These are phyloP conservation scores for Tenebrosternarchus preto DNA, from an alignment of 2,113 vertebrate species.

Conservation along the genomic window DNA sequence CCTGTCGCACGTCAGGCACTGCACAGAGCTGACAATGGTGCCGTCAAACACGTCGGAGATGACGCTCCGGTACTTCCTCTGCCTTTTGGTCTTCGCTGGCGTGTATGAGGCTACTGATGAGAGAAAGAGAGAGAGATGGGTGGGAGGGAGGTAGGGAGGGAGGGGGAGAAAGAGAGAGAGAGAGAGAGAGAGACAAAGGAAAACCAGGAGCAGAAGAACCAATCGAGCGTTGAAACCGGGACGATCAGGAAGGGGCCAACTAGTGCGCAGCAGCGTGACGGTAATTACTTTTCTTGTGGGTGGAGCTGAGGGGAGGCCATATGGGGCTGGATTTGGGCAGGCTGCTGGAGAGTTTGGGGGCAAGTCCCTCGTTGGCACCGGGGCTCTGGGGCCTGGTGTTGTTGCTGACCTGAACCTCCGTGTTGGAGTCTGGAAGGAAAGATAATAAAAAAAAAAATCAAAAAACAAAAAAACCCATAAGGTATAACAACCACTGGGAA, in stretches of 20 bases:
- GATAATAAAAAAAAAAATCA: no score
- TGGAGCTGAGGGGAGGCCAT: constrained; percentile 78
- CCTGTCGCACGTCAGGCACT: constrained; percentile 96
- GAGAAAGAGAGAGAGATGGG: neutral
- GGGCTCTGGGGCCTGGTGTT: constrained; percentile 77
- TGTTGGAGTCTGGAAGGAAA: constrained; percentile 78
- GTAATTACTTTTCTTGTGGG: constrained; percentile 89
- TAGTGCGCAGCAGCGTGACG: neutral
- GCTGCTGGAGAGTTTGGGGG: constrained; percentile 83
- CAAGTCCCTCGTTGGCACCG: constrained; percentile 74
- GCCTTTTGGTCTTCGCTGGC: constrained; percentile 87
- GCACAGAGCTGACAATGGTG: constrained; percentile 95
- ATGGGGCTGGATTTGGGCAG: constrained; percentile 83
- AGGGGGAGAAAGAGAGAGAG: no score
- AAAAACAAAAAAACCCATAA: no score
- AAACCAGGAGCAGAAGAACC: no score
- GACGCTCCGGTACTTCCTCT: constrained; percentile 92
- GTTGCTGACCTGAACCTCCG: constrained; percentile 84
- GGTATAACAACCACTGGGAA: neutral
- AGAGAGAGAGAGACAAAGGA: neutral
- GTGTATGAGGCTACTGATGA: constrained; percentile 71
- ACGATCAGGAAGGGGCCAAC: neutral
- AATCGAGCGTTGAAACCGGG: neutral
- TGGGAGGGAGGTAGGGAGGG: neutral
- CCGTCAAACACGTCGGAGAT: constrained; percentile 98